These are phyloP conservation scores for Heptranchias perlo DNA, from an alignment of 2,113 vertebrate genomes.

Conservation along the genomic window DNA sequence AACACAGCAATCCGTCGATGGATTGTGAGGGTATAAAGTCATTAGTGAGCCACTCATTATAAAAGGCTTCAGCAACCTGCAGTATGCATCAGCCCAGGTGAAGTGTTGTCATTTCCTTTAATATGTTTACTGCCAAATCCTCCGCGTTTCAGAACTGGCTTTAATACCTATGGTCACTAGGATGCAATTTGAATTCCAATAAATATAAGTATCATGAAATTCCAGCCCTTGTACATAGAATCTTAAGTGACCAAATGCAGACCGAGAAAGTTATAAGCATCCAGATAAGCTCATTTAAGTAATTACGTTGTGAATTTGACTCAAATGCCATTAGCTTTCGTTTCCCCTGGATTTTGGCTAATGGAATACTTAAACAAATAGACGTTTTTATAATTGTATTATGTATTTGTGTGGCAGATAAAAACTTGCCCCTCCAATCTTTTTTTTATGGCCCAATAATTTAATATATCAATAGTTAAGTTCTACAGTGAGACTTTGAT, in stretches of 20 bases:
- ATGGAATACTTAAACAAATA: constrained; percentile 6
- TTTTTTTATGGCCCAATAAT: not conserved
- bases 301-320: not conserved
- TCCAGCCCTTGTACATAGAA: not conserved
- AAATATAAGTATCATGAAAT: not conserved
- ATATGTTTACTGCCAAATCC: not conserved
- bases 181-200: not conserved
- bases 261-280: not conserved
- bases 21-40: not conserved
- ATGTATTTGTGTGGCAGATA: not conserved
- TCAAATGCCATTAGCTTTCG: not conserved
- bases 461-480: not conserved
- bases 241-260: constrained; percentile 2
- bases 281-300: constrained; percentile 1
- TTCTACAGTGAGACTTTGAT: not conserved
- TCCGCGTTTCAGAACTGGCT: not conserved
- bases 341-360: not conserved
- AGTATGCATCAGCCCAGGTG: not conserved
- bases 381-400: not conserved
- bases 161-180: not conserved
- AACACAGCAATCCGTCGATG: not conserved
- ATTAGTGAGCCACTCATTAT: not conserved
- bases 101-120: not conserved
- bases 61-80: not conserved
- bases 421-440: not conserved